A percentile compares a stretch with the other conserved stretches of the same genome.
These are phyloP conservation scores for Vireo griseus DNA, from an alignment of 2,797 vertebrate species.

Conservation along the genomic window DNA sequence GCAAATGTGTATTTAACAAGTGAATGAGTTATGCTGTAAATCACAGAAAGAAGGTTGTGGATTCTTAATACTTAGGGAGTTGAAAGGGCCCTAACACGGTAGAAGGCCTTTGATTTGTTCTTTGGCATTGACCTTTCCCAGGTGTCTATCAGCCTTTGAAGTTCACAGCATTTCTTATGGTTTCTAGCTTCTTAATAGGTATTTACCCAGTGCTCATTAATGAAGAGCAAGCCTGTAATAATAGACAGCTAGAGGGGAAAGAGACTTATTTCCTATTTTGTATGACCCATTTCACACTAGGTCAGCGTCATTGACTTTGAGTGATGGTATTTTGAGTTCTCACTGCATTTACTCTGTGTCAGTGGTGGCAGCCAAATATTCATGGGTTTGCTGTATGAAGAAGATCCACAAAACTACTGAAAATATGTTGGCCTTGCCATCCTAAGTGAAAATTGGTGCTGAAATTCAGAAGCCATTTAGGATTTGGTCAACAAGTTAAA, in stretches of 20 bases:
- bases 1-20: not conserved
- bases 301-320: not conserved
- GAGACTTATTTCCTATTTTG: not conserved
- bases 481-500: not conserved
- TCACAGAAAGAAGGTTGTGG: not conserved
- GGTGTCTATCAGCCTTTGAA: slow-evolving; percentile 38
- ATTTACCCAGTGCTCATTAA: slow-evolving; percentile 6
- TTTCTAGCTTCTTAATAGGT: not conserved
- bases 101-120: slow-evolving; percentile 21
- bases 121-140: not conserved
- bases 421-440: not conserved
- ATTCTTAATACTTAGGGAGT: not conserved
- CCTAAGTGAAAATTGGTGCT: not conserved
- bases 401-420: not conserved
- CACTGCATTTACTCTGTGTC: not conserved
- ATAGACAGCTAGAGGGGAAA: not conserved
- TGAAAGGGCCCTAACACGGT: not conserved
- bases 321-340: not conserved
- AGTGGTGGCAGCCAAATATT: not conserved
- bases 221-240: slow-evolving; percentile 22
- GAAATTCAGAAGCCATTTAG: not conserved
- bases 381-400: not conserved
- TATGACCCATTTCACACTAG: not conserved
- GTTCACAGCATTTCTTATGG: not conserved
- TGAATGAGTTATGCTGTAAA: not conserved